phyloP scores from a whole-genome alignment of 2,113 vertebrate genomes.

The Neodon shergylaensis region DNA sequence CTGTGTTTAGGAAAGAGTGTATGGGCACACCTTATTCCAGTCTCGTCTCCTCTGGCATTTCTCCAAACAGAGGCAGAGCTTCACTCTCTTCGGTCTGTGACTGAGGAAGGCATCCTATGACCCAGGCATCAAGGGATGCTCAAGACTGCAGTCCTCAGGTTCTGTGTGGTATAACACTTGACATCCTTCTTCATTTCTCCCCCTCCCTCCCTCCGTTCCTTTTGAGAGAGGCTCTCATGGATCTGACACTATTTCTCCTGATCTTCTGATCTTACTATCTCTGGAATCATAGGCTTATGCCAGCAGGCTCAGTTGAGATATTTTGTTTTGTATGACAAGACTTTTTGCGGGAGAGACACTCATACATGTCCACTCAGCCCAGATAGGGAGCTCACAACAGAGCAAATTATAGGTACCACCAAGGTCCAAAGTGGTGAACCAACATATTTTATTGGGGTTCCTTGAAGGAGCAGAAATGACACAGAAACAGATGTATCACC shows the following conservation, averaged over 20 bases:
- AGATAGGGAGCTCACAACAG: neutral
- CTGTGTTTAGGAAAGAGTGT: neutral
- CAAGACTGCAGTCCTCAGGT: neutral
- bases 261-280: neutral
- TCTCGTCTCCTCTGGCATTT: neutral
- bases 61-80: neutral
- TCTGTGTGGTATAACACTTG: neutral
- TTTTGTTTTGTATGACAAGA: neutral
- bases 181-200: neutral
- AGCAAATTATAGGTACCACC: neutral
- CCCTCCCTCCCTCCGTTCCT: neutral
- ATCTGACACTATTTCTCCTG: neutral
- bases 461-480: neutral
- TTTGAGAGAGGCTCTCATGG: neutral
- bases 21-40: neutral
- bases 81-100: neutral
- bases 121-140: neutral
- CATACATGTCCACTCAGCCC: neutral
- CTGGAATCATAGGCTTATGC: neutral
- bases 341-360: neutral
- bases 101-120: neutral
- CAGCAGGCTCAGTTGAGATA: neutral
- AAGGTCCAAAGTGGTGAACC: neutral
- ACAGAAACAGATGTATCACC: neutral
- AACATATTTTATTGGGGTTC: neutral